Conservation (phyloP, 2,888 invertebrate species). For the Meta bourneti region DNA sequence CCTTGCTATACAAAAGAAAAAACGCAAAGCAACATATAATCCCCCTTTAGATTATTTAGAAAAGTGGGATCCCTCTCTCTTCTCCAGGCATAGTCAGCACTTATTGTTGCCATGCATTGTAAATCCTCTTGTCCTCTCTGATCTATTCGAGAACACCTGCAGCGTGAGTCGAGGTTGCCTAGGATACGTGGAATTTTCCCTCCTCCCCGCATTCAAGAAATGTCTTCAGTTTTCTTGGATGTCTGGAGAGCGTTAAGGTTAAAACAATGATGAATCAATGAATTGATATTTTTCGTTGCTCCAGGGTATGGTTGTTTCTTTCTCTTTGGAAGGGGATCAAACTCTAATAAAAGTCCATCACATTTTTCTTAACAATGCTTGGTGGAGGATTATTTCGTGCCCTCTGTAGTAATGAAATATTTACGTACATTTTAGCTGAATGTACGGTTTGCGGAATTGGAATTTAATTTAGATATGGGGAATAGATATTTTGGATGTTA, state of each 20-base stretch:
- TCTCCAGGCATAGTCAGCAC: background rate
- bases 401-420: too few species aligned
- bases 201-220: background rate
- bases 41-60: slow-evolving; percentile 32
- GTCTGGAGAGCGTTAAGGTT: slow-evolving; percentile 11
- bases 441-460: too few species aligned
- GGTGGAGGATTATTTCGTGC: background rate
- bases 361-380: background rate
- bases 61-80: background rate
- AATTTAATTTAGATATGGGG: too few species aligned
- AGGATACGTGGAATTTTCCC: slow-evolving; percentile 31
- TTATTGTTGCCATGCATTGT: slow-evolving; percentile 43
- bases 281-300: slow-evolving; percentile 12
- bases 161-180: slow-evolving; percentile 26
- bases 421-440: too few species aligned
- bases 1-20: background rate
- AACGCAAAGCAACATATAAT: background rate
- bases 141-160: slow-evolving; percentile 36
- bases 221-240: slow-evolving; percentile 10
- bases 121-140: slow-evolving; percentile 21
- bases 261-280: slow-evolving; percentile 30
- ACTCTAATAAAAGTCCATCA: background rate
- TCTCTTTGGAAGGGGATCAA: background rate
- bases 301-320: background rate
- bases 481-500: too few species aligned